Evolutionary conservation across 1,140 invertebrate genomes (phyloP).

Genomic region (Galendromus occidentalis): DNA sequence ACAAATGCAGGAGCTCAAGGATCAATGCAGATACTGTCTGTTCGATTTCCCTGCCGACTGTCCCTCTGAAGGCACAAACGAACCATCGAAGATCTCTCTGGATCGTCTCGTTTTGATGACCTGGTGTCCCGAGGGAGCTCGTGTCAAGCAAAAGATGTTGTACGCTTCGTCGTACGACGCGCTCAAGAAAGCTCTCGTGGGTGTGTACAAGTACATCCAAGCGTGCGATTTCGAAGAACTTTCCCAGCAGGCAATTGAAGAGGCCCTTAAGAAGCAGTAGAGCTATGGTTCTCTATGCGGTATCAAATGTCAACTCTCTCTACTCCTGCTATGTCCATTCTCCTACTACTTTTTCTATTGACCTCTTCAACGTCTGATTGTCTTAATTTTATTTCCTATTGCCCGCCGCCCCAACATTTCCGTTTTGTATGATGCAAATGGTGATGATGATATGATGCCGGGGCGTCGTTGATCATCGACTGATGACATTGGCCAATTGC

Average conservation of each 20-base stretch:
- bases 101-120: slow-evolving; percentile 72
- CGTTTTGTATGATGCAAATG: too few relatives aligned
- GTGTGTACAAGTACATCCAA: slow-evolving; percentile 90
- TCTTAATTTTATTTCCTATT: too few relatives aligned
- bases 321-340: too few relatives aligned
- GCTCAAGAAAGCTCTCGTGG: slow-evolving; percentile 79
- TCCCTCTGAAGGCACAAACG: slow-evolving; percentile 21
- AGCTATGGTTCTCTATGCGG: background rate
- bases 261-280: slow-evolving; percentile 18
- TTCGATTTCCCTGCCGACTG: slow-evolving; percentile 49
- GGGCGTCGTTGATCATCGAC: too few relatives aligned
- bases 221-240: slow-evolving; percentile 24
- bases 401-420: too few relatives aligned
- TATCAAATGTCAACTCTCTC: too few relatives aligned
- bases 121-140: slow-evolving; percentile 82
- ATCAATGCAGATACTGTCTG: slow-evolving; percentile 45
- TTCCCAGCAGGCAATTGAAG: slow-evolving; percentile 19
- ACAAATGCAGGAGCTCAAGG: slow-evolving; percentile 64
- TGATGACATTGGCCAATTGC: too few relatives aligned
- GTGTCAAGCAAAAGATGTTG: slow-evolving; percentile 98
- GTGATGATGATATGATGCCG: too few relatives aligned
- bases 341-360: too few relatives aligned
- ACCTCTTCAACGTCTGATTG: too few relatives aligned
- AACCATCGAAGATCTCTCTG: slow-evolving; percentile 22
- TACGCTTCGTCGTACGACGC: slow-evolving; percentile 92